These are phyloP conservation scores for Criorhina ranunculi DNA, from an alignment of 2,888 invertebrate species.

Conservation along the genomic window DNA sequence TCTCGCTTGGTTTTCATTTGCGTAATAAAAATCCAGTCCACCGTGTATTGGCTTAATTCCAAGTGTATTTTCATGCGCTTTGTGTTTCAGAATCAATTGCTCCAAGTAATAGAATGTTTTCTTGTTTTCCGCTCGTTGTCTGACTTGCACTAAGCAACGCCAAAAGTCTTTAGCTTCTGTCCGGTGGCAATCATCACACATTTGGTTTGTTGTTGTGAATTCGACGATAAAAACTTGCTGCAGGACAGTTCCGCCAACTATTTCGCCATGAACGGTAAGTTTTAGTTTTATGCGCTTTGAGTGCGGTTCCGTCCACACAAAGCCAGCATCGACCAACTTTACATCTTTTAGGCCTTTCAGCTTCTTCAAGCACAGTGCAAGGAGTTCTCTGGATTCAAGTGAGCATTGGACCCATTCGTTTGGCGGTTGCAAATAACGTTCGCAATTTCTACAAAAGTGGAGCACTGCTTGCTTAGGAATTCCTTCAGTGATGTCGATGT, in stretches of 20 bases:
- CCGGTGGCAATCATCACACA: constrained; percentile 99
- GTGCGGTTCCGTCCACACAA: constrained; percentile 99
- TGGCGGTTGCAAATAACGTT: constrained; percentile 97
- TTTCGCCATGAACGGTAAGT: constrained; percentile 97
- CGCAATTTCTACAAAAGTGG: constrained; percentile 96
- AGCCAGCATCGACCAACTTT: constrained; percentile 97
- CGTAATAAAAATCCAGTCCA: constrained; percentile 97
- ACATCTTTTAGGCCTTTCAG: constrained; percentile 95
- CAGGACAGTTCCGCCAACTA: constrained; percentile 94
- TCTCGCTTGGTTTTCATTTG: constrained; percentile 94
- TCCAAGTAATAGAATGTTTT: constrained; percentile 99
- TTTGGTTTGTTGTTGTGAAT: constrained; percentile 94
- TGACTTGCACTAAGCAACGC: constrained; percentile 95
- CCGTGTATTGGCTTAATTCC: constrained; percentile 95
- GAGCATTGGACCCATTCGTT: constrained; percentile 93
- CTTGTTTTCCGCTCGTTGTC: constrained; percentile 95
- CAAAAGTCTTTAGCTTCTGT: constrained; percentile 99
- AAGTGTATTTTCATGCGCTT: constrained; percentile 94
- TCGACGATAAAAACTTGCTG: constrained; percentile 98
- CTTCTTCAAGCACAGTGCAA: constrained; percentile 95
- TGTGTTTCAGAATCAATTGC: constrained; percentile 97
- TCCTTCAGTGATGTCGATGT: constrained; percentile 97
- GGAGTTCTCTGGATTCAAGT: constrained; percentile 95
- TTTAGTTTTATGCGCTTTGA: constrained; percentile 98
- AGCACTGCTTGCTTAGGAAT: constrained; percentile 97